Evolutionary conservation across 2,888 invertebrate genomes (phyloP).

Genomic region (Gymnoscelis rufifasciata): DNA sequence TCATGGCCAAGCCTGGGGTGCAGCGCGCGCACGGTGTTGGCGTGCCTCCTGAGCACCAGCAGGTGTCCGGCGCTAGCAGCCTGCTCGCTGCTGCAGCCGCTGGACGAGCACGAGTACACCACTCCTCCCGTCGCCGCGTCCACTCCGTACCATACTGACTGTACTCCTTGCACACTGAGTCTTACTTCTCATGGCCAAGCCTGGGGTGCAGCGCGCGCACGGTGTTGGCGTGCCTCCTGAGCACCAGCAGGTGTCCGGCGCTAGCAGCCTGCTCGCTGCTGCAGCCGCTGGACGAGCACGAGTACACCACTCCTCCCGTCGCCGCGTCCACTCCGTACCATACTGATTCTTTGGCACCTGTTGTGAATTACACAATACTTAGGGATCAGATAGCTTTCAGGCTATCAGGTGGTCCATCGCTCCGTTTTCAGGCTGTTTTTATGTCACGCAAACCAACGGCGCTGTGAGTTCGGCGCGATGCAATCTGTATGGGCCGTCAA

Average conservation of each 20-base stretch:
- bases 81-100: slow-evolving; percentile 53
- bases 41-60: too few relatives aligned
- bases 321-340: slow-evolving; percentile 91
- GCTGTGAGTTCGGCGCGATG: too few relatives aligned
- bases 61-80: too few relatives aligned
- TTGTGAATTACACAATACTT: neutral
- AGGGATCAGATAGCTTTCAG: too few relatives aligned
- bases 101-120: slow-evolving; percentile 40
- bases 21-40: too few relatives aligned
- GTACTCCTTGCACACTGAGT: neutral
- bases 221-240: slow-evolving; percentile 90
- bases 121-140: slow-evolving; percentile 75
- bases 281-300: slow-evolving; percentile 86
- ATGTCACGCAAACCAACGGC: too few relatives aligned
- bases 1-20: too few relatives aligned
- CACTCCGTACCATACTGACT: slow-evolving; percentile 45
- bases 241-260: slow-evolving; percentile 81
- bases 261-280: slow-evolving; percentile 81
- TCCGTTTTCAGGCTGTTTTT: too few relatives aligned
- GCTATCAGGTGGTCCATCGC: too few relatives aligned
- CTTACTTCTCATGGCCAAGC: slow-evolving; percentile 89
- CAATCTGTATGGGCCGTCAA: too few relatives aligned
- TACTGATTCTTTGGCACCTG: slow-evolving; percentile 90
- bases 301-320: slow-evolving; percentile 86
- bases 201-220: slow-evolving; percentile 94